Conservation (phyloP, 1,140 invertebrate genomes). For the Trissolcus basalis region DNA sequence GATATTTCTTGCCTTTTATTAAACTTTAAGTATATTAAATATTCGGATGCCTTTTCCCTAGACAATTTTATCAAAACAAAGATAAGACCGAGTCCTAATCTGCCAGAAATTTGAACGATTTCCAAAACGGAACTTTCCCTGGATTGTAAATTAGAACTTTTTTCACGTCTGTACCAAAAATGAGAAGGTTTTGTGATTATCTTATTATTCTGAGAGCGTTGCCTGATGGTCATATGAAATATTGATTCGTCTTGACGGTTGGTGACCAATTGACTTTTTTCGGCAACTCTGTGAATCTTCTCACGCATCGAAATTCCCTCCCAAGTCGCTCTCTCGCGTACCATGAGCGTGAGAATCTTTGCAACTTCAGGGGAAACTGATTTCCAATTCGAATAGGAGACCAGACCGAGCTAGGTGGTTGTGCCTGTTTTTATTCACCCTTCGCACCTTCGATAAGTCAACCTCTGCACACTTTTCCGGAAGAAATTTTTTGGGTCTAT, state of each 20-base stretch:
- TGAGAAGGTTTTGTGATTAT: no score
- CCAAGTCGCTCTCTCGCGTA: slow-evolving; percentile 37
- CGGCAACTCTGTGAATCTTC: slow-evolving; percentile 38
- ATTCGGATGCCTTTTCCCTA: slow-evolving; percentile 17
- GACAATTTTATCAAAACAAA: slow-evolving; percentile 1
- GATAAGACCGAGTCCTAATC: slow-evolving; percentile 9
- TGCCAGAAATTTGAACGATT: not conserved
- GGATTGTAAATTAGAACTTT: no score
- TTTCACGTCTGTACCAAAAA: no score
- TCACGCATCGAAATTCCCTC: slow-evolving; percentile 55
- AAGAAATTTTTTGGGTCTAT: slow-evolving; percentile 9
- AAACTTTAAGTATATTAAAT: slow-evolving; percentile 34
- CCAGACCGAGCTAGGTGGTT: slow-evolving; percentile 60
- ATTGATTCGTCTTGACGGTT: slow-evolving; percentile 42
- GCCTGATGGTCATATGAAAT: not conserved
- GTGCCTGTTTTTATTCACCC: slow-evolving; percentile 49
- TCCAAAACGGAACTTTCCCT: no score
- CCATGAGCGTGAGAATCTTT: slow-evolving; percentile 69
- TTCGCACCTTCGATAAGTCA: slow-evolving; percentile 43
- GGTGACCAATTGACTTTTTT: slow-evolving; percentile 36
- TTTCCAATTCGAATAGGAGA: slow-evolving; percentile 72
- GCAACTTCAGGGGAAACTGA: slow-evolving; percentile 72
- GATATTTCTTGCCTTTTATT: slow-evolving; percentile 42
- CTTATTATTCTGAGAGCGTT: no score
- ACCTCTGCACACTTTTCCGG: slow-evolving; percentile 16